Conservation (phyloP, 2,888 invertebrate species). For the Thelaira solivaga region DNA sequence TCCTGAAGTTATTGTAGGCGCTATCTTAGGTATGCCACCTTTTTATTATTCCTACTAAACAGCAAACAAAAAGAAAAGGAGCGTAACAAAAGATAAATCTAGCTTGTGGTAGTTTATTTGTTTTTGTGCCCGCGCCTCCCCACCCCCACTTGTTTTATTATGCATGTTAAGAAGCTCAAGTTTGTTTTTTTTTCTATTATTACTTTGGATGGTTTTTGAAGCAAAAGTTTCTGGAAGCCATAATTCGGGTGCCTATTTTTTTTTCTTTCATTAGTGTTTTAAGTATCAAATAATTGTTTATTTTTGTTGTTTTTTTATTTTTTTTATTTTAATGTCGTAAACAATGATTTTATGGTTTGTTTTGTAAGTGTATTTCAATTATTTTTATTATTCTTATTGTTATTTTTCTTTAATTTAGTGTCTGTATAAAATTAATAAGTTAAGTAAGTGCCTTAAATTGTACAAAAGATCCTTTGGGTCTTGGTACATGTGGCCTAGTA, state of each 20-base stretch:
- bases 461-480: too few relatives aligned
- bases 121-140: too few relatives aligned
- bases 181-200: neutral
- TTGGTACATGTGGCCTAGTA: too few relatives aligned
- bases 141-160: constrained; percentile 7
- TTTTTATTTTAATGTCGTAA: constrained; percentile 10
- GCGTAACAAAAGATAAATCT: constrained; percentile 20
- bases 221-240: neutral
- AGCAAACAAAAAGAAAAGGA: constrained; percentile 34
- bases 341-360: constrained; percentile 28
- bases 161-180: constrained; percentile 23
- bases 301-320: constrained; percentile 35
- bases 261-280: too few relatives aligned
- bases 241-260: constrained; percentile 38
- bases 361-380: constrained; percentile 36
- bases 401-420: constrained; percentile 5
- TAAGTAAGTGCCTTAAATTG: constrained; percentile 24
- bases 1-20: constrained; percentile 96
- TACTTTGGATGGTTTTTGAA: constrained; percentile 15
- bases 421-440: neutral
- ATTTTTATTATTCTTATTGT: neutral
- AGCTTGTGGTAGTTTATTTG: constrained; percentile 10
- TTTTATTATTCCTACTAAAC: constrained; percentile 76
- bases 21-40: constrained; percentile 88
- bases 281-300: too few relatives aligned